phyloP scores from a whole-genome alignment of 2,797 vertebrate species.

The Phalanger gymnotis region DNA sequence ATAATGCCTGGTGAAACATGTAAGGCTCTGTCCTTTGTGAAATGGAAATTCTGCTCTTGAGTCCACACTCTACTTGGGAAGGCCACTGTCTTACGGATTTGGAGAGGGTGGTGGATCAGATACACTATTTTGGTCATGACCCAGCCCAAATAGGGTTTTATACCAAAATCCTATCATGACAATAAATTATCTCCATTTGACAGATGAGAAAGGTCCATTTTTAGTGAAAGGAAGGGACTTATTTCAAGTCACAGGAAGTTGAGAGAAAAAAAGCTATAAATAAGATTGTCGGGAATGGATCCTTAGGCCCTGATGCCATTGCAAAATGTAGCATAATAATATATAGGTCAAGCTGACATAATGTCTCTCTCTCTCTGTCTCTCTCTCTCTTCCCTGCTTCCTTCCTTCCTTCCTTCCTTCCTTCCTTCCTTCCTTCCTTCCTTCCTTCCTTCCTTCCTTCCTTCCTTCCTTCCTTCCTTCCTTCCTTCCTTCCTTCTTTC shows the following conservation, averaged over 20 bases:
- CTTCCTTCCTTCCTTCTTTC: too few relatives aligned
- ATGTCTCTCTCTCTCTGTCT: background rate
- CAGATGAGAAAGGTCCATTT: background rate
- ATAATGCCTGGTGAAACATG: background rate
- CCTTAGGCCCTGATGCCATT: background rate
- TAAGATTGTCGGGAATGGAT: background rate
- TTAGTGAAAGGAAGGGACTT: background rate
- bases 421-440: too few relatives aligned
- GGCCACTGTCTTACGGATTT: background rate
- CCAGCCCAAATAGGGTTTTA: background rate
- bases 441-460: too few relatives aligned
- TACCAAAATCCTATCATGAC: background rate
- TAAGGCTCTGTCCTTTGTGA: background rate
- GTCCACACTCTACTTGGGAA: background rate
- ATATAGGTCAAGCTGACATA: background rate
- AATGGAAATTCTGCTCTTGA: background rate
- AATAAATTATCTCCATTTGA: background rate
- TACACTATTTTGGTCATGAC: rapidly evolving
- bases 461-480: background rate
- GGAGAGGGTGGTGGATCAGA: too few relatives aligned
- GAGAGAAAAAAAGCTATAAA: background rate
- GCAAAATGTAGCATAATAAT: background rate
- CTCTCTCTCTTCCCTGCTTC: too few relatives aligned
- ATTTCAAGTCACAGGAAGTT: background rate
- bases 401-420: too few relatives aligned